Evolutionary conservation across 2,797 vertebrate genomes (phyloP).

Genomic region (Neosilurus hyrtlii): DNA sequence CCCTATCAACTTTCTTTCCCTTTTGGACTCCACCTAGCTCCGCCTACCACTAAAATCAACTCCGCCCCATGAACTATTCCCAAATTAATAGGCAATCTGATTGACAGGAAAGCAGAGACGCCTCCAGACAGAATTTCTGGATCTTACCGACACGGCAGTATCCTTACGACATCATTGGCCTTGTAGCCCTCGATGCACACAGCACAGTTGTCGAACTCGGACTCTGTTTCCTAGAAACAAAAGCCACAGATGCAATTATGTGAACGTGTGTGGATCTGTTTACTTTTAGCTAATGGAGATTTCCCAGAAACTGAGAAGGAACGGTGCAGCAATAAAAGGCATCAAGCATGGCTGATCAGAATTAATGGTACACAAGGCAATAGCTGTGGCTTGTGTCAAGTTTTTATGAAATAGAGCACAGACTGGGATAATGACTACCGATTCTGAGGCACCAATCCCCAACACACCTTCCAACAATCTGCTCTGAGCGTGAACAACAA

Average conservation of each 20-base stretch:
- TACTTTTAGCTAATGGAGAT: conserved; percentile 36
- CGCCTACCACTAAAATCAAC: neutral
- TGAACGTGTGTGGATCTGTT: conserved; percentile 8
- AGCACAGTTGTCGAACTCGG: conserved; percentile 97
- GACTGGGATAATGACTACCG: neutral
- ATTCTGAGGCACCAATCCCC: neutral
- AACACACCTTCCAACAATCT: neutral
- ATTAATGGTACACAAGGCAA: conserved; percentile 14
- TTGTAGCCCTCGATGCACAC: conserved; percentile 99
- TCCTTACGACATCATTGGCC: conserved; percentile 90
- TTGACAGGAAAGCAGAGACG: too few species aligned
- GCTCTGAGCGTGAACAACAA: neutral
- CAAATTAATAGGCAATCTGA: neutral
- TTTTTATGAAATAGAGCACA: neutral
- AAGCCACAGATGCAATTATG: neutral
- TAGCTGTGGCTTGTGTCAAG: neutral
- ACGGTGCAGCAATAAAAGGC: conserved; percentile 33
- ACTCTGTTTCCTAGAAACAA: conserved; percentile 85
- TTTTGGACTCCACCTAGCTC: neutral
- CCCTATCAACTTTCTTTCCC: neutral
- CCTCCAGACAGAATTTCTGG: neutral
- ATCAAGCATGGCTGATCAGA: conserved; percentile 35
- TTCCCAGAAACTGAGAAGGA: conserved; percentile 34
- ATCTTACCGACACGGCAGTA: conserved; percentile 92
- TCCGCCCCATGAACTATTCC: too few species aligned